phyloP scores from a whole-genome alignment of 2,113 vertebrate genomes.

The Anguilla japonica region DNA sequence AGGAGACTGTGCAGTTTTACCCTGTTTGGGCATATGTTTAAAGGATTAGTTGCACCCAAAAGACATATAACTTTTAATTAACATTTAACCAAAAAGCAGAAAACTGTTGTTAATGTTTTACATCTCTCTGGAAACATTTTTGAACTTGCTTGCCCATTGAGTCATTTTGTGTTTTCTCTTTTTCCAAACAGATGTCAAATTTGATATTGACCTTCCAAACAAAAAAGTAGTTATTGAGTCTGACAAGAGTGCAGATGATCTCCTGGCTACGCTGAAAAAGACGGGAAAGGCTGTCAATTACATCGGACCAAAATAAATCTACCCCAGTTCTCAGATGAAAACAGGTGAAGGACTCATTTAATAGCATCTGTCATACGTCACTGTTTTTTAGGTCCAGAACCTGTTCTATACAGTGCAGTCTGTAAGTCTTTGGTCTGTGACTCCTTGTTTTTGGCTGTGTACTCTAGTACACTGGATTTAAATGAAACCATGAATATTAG shows the following conservation, averaged over 20 bases:
- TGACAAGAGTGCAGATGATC: conserved; percentile 72
- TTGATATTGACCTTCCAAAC: conserved; percentile 88
- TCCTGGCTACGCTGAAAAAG: conserved; percentile 85
- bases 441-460: too few relatives aligned
- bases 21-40: too few relatives aligned
- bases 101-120: background rate
- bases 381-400: background rate
- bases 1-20: too few relatives aligned
- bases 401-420: background rate
- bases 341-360: background rate
- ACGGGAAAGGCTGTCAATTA: conserved; percentile 86
- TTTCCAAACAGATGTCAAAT: conserved; percentile 77
- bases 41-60: too few relatives aligned
- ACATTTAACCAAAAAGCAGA: too few relatives aligned
- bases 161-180: background rate
- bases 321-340: background rate
- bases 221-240: conserved; percentile 89
- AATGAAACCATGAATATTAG: too few relatives aligned
- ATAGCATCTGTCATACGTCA: background rate
- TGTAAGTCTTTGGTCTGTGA: too few relatives aligned
- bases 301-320: conserved; percentile 72
- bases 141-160: background rate
- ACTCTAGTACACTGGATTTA: too few relatives aligned
- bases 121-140: background rate
- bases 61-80: too few relatives aligned